Percentiles rank a stretch among this genome's conserved stretches.
phyloP scores from a whole-genome alignment of 1,140 invertebrate species.

The Phymastichus coffea region DNA sequence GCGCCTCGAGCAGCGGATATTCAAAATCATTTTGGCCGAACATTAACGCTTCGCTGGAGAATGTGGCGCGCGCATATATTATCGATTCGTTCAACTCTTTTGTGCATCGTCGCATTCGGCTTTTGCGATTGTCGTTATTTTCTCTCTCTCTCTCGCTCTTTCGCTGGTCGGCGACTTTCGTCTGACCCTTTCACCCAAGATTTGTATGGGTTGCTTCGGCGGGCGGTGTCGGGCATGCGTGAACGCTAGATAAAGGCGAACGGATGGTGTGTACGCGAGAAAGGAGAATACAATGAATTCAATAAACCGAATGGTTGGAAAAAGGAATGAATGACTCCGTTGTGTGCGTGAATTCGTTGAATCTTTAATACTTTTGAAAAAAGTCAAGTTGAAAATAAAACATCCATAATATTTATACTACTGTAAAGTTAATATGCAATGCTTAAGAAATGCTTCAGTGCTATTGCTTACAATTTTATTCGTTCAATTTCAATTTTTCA shows the following conservation, averaged over 20 bases:
- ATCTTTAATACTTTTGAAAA: too few relatives aligned
- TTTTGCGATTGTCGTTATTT: constrained; percentile 6
- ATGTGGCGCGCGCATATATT: constrained; percentile 5
- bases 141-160: too few relatives aligned
- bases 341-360: too few relatives aligned
- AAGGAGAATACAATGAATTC: too few relatives aligned
- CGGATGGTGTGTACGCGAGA: neutral
- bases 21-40: constrained; percentile 11
- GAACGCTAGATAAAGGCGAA: neutral
- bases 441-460: too few relatives aligned
- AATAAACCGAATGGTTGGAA: too few relatives aligned
- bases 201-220: neutral
- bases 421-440: too few relatives aligned
- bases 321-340: too few relatives aligned
- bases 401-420: too few relatives aligned
- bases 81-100: constrained; percentile 8
- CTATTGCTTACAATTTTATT: too few relatives aligned
- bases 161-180: neutral
- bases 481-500: too few relatives aligned
- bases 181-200: neutral
- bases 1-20: neutral
- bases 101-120: neutral
- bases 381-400: too few relatives aligned
- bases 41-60: constrained; percentile 13
- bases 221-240: neutral